Evolutionary conservation across 2,797 vertebrate species (phyloP), one percentile per base, ranked within the genome.

Genomic region (Lepilemur septentrionalis): DNA sequence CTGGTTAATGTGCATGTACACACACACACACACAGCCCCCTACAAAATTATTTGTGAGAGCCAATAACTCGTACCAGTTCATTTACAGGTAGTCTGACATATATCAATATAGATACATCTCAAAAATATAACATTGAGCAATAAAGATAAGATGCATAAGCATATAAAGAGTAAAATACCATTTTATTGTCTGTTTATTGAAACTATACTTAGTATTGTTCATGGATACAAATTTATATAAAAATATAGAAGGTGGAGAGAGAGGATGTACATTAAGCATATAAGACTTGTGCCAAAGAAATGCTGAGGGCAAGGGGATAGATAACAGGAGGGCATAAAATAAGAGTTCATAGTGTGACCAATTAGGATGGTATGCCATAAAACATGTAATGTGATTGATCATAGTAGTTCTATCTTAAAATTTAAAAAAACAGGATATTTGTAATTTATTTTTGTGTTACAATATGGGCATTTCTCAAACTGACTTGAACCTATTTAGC

Each of bases 41-140:
- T 88, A 13, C 9, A 95, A 48, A 93, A 59, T 79, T 94, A 88
- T 72, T 88, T 96, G 25, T 67, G n/a, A 80, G 28, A 95, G 2
- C 30, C 55, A 96, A 8, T 95, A 85, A 78, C 14, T 87, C 28
- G 32, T 81, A 7, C 67, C 23, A 63, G 9, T 89, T 89, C 10
- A 84, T 22, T 81, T 23, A 14, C 22, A 73, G 50, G 25, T 87
- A 28, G 63, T 89, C 15, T 69, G 43, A 72, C 63, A 10, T 15
- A 48, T 84, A 14, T 22, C 46, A 22, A 0, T 65, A 83, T 72
- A 92, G 28, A 70, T n/a, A 43, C 2, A 63, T 75, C 30, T 93
- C 46, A 76, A 67, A 95, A 92, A 22, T 9, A 84, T 22, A 92
- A 11, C 14, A 69, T 3, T 48, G 25, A 94, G 9, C 8, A 69